These are phyloP conservation scores for Miichthys miiuy DNA, from an alignment of 2,797 vertebrate species.

Conservation along the genomic window DNA sequence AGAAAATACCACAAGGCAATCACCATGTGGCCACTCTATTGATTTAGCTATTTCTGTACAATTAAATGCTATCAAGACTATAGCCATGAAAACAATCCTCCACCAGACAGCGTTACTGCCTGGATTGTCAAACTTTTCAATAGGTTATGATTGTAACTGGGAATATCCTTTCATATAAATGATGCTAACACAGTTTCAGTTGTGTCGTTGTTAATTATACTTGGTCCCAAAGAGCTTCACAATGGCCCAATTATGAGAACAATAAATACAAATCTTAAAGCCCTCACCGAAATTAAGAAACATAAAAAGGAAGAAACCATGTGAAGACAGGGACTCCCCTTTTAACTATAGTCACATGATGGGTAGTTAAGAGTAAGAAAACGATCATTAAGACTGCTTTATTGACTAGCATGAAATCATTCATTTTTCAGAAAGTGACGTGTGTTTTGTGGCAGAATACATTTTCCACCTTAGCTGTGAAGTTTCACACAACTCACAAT, in stretches of 20 bases:
- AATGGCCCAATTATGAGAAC: neutral
- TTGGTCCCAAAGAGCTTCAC: neutral
- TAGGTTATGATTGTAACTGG: neutral
- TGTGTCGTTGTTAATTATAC: neutral
- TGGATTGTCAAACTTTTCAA: neutral
- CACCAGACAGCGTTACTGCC: conserved; percentile 5
- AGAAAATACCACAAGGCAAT: conserved; percentile 46
- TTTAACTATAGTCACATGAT: neutral
- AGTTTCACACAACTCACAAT: conserved; percentile 35
- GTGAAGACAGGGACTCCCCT: too few species aligned
- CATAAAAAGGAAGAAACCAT: neutral
- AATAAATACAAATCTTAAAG: neutral
- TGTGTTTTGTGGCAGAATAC: conserved; percentile 12
- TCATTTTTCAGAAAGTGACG: neutral
- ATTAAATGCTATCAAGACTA: conserved; percentile 47
- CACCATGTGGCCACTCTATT: conserved; percentile 41
- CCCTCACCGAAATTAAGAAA: neutral
- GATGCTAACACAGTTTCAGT: neutral
- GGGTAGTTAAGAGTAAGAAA: neutral
- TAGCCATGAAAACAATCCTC: conserved; percentile 33
- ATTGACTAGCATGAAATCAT: neutral
- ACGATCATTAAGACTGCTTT: neutral
- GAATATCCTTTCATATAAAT: neutral
- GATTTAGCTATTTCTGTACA: conserved; percentile 58
- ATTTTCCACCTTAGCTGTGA: conserved; percentile 11